phyloP scores from a whole-genome alignment of 2,113 vertebrate genomes.

The Macquaria australasica region DNA sequence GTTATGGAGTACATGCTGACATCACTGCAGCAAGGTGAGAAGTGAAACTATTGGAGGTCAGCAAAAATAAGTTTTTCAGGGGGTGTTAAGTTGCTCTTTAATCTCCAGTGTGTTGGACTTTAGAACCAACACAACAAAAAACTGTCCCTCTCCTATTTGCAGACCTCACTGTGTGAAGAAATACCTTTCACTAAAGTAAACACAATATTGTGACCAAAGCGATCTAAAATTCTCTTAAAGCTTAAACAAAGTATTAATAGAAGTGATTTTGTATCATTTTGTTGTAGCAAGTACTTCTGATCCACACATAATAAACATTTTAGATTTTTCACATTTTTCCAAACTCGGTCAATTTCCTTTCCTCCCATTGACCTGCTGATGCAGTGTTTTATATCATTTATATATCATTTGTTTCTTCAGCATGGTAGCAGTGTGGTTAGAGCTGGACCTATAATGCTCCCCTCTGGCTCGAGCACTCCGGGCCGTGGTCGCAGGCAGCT shows the following conservation, averaged over 20 bases:
- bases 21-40: background rate
- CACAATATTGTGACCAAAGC: background rate
- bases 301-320: background rate
- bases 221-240: background rate
- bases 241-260: background rate
- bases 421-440: constrained; percentile 89
- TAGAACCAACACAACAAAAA: background rate
- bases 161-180: background rate
- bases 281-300: too few species aligned
- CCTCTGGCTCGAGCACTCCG: constrained; percentile 90
- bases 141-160: too few species aligned
- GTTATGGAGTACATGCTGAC: background rate
- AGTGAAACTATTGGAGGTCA: background rate
- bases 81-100: background rate
- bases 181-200: background rate
- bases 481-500: constrained; percentile 94
- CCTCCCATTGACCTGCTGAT: background rate
- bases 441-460: constrained; percentile 86
- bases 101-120: background rate
- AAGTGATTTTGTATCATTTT: background rate
- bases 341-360: background rate
- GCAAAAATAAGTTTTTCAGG: background rate
- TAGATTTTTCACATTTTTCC: background rate
- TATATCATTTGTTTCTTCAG: constrained; percentile 73
- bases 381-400: background rate